Evolutionary conservation across 2,888 invertebrate species (phyloP).

Genomic region (Nineta flava): DNA sequence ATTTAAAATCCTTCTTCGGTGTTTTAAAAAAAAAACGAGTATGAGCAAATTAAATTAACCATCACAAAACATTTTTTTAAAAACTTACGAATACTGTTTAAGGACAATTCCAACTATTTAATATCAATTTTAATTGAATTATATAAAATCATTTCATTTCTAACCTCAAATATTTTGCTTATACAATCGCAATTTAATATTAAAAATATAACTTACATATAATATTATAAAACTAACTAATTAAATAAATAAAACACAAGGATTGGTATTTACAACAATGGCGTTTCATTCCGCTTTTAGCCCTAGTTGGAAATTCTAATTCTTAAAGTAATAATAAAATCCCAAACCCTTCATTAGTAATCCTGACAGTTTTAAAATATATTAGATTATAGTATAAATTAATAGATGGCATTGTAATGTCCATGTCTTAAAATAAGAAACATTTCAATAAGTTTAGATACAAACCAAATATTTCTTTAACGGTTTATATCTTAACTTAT

Average conservation of each 20-base stretch:
- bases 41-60: too few species aligned
- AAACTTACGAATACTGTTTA: too few species aligned
- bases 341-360: conserved; percentile 2
- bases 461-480: neutral
- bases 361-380: conserved; percentile 15
- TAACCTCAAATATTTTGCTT: too few species aligned
- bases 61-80: too few species aligned
- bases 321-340: neutral
- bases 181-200: too few species aligned
- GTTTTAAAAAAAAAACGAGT: too few species aligned
- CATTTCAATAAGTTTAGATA: conserved; percentile 5
- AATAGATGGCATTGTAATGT: conserved; percentile 1
- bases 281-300: conserved; percentile 9
- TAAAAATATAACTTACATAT: neutral
- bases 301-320: conserved; percentile 5
- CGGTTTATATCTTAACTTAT: conserved; percentile 1
- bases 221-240: conserved; percentile 2
- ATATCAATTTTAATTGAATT: too few species aligned
- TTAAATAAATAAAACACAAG: neutral
- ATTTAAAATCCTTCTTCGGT: too few species aligned
- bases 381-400: conserved; percentile 9
- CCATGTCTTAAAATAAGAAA: conserved; percentile 5
- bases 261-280: conserved; percentile 2
- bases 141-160: too few species aligned
- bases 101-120: too few species aligned